Evolutionary conservation across 2,797 vertebrate genomes (phyloP), one percentile per base, ranked within the genome.

Genomic region (Momotus momota): DNA sequence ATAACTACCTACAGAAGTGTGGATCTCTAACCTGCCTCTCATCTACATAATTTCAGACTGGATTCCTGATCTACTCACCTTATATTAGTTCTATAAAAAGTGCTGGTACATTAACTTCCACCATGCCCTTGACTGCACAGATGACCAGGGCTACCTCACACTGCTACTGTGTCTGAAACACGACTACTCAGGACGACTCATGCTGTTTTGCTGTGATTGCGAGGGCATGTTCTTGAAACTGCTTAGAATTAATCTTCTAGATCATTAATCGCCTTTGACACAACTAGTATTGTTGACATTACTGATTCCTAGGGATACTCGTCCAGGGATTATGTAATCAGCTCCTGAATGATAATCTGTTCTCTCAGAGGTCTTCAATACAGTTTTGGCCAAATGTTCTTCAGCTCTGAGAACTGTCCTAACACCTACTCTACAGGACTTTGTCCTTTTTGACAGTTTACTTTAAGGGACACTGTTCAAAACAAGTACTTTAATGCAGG

Each of bases 11-110:
- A 40, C 2, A 2, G 35, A 88, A 91, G 49, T 20, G 22, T 46
- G 88, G 72, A 14, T 91, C 65, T 77, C 41, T 67, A 96, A 81
- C 75, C 31, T 81, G 62, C 29, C 61, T 78, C 72, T 93, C 75
- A 82, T 48, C 61, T 85, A 55, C 9, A 0, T 70, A 84, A 75
- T 8, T 85, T 69, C 38, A 81, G 49, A 73, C 31, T 64, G 72
- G 81, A 93, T 86, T 31, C 26, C 57, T 49, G 35, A 67, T 58
- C 66, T 54, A 35, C 23, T 74, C 38, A 25, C 12, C 87, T 81
- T 14, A 4, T 51, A 40, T 4, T 0, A 0, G 25, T 21, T 26
- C 21, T 46, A n/a, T 5, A 57, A n/a, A 62, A 71, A 33, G 33
- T 19, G 22, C 17, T 48, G 35, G 13, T 7, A 15, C 29, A 8